Base-by-base conservation (phyloP, 1,140 invertebrate species). In the Lepidurus packardi region DNA sequence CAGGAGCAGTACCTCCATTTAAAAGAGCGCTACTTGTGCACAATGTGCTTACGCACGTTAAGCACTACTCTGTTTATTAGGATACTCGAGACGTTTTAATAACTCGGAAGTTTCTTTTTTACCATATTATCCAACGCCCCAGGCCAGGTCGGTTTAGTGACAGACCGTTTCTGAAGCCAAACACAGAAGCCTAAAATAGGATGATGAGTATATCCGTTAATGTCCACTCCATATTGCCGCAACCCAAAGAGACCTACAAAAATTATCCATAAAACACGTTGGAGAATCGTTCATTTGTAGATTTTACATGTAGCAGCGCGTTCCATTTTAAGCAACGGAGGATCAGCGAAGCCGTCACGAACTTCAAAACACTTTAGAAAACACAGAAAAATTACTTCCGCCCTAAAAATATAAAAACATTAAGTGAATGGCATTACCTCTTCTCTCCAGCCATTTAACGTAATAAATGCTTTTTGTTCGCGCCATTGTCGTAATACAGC, bases 111-210 rank as follows among this genome's bases (percentile, higher is more conserved):
- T 47, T 11, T 47, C n/a, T 47, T 11, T 73, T 80, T 84, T 81
- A 90, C 95, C 92, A 97, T 95, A 83, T 96, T 97, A 84, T 98
- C 96, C 90, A 95, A 93, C 85, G 94, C 95, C 76, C 94, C 93
- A 77, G 95, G 95, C 92, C 94, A 98, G 34, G 95, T 97, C 85
- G 94, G 93, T 87, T 98, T 98, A 41, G 91, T 95, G 76, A 90
- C 88, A 79, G 95, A 93, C 82, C 96, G 88, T 83, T 93, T 93
- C 84, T 96, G 95, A 80, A 98, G 87, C 96, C 96, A 98, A 84
- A 98, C 91, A 85, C 92, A 94, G 73, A 96, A 84, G 9, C 94
- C 93, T 85, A 92, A 92, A 73, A 91, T 89, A 16, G 92, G 92
- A 86, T 94, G 91, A 82, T 89, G 90, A 11, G 94, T 91, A 85